Percentiles rank a stretch among this genome's conserved stretches.
Evolutionary conservation across 2,113 vertebrate genomes (phyloP).

Genomic region (Nesoenas mayeri): DNA sequence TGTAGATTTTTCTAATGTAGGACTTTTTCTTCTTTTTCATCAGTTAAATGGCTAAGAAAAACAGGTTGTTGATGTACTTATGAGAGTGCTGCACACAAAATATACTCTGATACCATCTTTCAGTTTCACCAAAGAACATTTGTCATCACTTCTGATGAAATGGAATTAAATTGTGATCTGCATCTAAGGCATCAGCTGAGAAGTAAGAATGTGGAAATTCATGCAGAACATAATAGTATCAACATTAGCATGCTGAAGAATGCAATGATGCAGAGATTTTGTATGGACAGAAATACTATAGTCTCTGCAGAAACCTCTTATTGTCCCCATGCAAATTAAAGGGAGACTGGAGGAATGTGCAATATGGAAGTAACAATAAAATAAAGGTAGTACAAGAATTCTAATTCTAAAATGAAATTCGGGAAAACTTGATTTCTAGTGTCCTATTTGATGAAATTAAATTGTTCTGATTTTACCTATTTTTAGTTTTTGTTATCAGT

Average conservation of each 20-base stretch:
- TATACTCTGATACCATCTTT: constrained; percentile 27
- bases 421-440: neutral
- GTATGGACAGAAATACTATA: neutral
- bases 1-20: neutral
- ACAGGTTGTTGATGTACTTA: constrained; percentile 18
- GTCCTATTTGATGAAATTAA: neutral
- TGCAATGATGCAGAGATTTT: neutral
- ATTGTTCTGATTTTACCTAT: neutral
- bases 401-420: neutral
- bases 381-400: neutral
- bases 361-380: neutral
- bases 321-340: constrained; percentile 7
- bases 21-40: neutral
- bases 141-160: constrained; percentile 40
- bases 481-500: neutral
- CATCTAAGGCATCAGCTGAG: neutral
- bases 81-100: neutral
- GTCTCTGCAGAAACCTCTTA: neutral
- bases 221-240: constrained; percentile 2
- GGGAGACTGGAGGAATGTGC: neutral
- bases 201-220: constrained; percentile 31
- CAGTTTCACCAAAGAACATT: constrained; percentile 37
- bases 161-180: constrained; percentile 21
- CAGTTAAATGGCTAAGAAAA: constrained; percentile 14
- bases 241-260: constrained; percentile 38